Base-by-base conservation (phyloP, 2,888 invertebrate genomes). In the Microctonus hyperodae region DNA sequence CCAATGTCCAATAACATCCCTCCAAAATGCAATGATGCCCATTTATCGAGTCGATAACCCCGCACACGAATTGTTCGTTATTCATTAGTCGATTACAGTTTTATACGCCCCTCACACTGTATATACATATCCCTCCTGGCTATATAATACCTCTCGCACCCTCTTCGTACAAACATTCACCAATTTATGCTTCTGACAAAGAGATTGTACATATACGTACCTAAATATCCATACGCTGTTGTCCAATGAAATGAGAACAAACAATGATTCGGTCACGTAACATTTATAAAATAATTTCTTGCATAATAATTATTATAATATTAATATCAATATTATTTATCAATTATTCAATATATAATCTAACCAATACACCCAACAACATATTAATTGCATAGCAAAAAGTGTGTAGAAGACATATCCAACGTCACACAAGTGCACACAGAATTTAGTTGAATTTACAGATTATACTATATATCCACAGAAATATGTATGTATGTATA, bases 51-150 rank as follows among this genome's bases (percentile, higher is more conserved):
- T 71, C 71, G 68, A 72, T 72, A 71, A 65, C 65, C 69, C 65
- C 66, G 64, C 35, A 57, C 0, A n/a, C 68, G 69, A 71, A 72
- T 69, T 72, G 72, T 71, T 72, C 71, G 72, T 72, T 72, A 72
- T 72, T 72, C 72, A 72, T 72, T 72, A 71, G 71, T 67, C 71
- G 72, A 72, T 72, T 72, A 71, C 72, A 72, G 67, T 72, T 72
- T 71, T 69, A 72, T 71, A 67, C 69, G 70, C 61, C 33, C 55
- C 44, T 16, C 40, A 28, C 44, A 37, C 31, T 55, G 3, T 65
- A 56, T 56, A 56, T 48, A 48, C 65, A 57, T 25, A 22, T 37
- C 37, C 37, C 37, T 37, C n/a, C 37, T 25, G 22, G 25, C 33
- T 62, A 53, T 55, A 20, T 25, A n/a, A 20, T 13, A 56, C 22